Base-by-base conservation (phyloP, 2,113 vertebrate species). In the Callocephalon fimbriatum region DNA sequence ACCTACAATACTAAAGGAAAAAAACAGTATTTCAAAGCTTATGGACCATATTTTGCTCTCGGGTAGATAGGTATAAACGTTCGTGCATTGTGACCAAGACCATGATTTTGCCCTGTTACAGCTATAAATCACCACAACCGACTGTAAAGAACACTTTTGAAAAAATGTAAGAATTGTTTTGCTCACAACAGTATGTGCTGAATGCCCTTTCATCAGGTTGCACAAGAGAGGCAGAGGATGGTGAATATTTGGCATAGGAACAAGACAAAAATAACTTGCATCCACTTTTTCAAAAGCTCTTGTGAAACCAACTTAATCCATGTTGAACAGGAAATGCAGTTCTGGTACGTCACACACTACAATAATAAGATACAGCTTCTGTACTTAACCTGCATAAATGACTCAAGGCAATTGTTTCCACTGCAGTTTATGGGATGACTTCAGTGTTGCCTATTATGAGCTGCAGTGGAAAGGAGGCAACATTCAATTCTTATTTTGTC, bases 271-370 rank as follows among this genome's bases (percentile, higher is more conserved):
- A 78, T 68, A 70, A 74, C 81, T 96, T 93, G 54, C 35, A 88
- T 51, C 23, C 31, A 58, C 61, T 93, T 91, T 88, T 94, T 44
- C 38, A 82, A 92, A 91, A 63, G 70, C 15, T 77, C 56, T 86
- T 92, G 25, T 84, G 85, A 88, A 95, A 88, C 23, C 51, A 80
- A 77, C 31, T 92, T 74, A 87, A 94, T 93, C 93, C 88, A 91
- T 90, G 63, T 1, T 93, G 75, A 93, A 76, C 70, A 88, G 85
- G 95, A 95, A 93, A 67, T 13, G 9, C 47, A 93, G 78, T 77
- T 91, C 81, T 91, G 76, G 62, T 62, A 79, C 2, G 7, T 93
- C 80, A 93, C 58, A 68, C 23, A 13, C 42, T 12, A 89, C 58
- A 91, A 71, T 26, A 95, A 78, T n/a, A 70, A 83, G 45, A 72